These are phyloP conservation scores for Drosophila ustulata DNA, from an alignment of 2,888 invertebrate species.

Conservation along the genomic window DNA sequence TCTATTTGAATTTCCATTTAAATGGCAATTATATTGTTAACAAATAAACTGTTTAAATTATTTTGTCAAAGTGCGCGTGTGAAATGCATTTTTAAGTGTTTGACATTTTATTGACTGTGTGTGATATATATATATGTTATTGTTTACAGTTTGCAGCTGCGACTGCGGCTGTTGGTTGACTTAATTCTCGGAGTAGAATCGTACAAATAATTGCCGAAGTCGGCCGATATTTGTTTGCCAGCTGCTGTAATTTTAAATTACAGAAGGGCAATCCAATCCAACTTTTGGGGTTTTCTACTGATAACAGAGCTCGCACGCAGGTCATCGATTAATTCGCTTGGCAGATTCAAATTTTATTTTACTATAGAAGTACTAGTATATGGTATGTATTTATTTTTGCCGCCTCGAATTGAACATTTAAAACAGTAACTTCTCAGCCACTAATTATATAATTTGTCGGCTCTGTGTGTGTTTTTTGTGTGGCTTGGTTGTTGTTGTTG, in stretches of 20 bases:
- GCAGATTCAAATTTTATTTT: too few relatives aligned
- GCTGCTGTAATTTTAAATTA: too few relatives aligned
- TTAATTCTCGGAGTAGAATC: too few relatives aligned
- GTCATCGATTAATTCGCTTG: neutral
- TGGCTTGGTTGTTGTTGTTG: conserved; percentile 1
- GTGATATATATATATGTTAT: conserved; percentile 1
- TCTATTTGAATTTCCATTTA: conserved; percentile 25
- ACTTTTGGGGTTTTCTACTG: neutral
- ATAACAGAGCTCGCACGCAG: neutral
- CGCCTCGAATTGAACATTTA: conserved; percentile 27
- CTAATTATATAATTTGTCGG: conserved; percentile 72
- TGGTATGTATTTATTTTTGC: neutral
- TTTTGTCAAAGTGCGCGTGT: conserved; percentile 52
- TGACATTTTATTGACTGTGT: conserved; percentile 27
- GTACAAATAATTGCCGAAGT: too few relatives aligned
- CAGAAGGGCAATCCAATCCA: too few relatives aligned
- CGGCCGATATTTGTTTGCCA: too few relatives aligned
- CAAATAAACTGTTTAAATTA: too few relatives aligned
- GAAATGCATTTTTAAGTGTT: conserved; percentile 46
- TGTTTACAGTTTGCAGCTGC: neutral
- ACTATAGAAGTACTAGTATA: too few relatives aligned
- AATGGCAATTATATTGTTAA: too few relatives aligned
- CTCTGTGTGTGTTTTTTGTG: neutral
- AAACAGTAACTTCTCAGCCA: conserved; percentile 36
- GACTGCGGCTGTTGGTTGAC: too few relatives aligned